Conservation (phyloP, 2,888 invertebrate genomes). For the Drosophila merina region DNA sequence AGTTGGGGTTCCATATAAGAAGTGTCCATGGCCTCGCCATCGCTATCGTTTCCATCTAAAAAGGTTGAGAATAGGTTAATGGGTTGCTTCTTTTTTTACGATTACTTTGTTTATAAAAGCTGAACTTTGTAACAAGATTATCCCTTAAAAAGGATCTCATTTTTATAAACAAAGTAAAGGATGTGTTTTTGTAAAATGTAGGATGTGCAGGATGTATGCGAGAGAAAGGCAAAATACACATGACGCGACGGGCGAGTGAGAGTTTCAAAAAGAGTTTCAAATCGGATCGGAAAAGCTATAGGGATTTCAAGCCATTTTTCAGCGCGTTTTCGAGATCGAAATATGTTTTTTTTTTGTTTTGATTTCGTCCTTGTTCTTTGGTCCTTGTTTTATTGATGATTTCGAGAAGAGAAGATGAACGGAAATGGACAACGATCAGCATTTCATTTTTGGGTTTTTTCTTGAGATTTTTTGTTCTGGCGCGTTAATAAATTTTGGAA, state of each 20-base stretch:
- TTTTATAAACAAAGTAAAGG: slow-evolving; percentile 20
- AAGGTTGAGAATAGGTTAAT: slow-evolving; percentile 28
- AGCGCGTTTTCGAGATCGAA: slow-evolving; percentile 62
- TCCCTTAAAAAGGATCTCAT: background rate
- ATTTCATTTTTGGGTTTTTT: slow-evolving; percentile 35
- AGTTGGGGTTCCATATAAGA: slow-evolving; percentile 85
- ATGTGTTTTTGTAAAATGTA: slow-evolving; percentile 28
- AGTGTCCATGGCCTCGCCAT: slow-evolving; percentile 83
- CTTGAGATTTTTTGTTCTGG: slow-evolving; percentile 29
- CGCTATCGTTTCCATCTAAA: slow-evolving; percentile 84
- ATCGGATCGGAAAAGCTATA: slow-evolving; percentile 85
- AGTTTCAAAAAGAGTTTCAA: slow-evolving; percentile 55
- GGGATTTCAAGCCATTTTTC: slow-evolving; percentile 84
- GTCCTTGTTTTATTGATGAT: slow-evolving; percentile 17
- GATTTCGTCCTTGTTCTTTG: slow-evolving; percentile 29
- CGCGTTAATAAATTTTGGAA: slow-evolving; percentile 43
- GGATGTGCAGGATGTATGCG: slow-evolving; percentile 61
- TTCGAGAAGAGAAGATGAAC: slow-evolving; percentile 39
- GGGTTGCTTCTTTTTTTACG: too few relatives aligned
- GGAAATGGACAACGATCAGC: slow-evolving; percentile 40
- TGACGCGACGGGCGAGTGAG: slow-evolving; percentile 64
- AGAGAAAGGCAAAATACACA: slow-evolving; percentile 72
- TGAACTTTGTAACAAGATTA: too few relatives aligned
- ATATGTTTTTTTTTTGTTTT: slow-evolving; percentile 31
- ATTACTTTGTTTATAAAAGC: slow-evolving; percentile 3